Evolutionary conservation across 2,888 invertebrate species (phyloP).

Genomic region (Clivina fossor): DNA sequence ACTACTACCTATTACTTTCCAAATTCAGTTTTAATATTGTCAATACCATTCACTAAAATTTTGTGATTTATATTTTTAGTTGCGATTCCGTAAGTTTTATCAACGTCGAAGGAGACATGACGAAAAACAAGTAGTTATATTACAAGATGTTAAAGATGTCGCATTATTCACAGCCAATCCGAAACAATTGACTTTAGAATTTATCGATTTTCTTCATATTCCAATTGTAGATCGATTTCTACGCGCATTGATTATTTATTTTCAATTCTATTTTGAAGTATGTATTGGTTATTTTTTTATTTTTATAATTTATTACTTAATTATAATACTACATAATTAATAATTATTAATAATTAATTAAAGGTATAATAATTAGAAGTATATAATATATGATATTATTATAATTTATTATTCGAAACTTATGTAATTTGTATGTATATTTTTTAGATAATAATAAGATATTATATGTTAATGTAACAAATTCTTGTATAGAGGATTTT

Average conservation of each 20-base stretch:
- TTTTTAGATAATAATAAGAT: too few relatives aligned
- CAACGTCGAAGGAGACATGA: constrained; percentile 58
- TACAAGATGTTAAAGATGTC: constrained; percentile 64
- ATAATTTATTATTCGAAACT: too few relatives aligned
- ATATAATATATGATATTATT: too few relatives aligned
- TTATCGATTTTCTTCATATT: constrained; percentile 62
- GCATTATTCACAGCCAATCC: constrained; percentile 60
- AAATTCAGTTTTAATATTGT: too few relatives aligned
- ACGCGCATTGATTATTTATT: constrained; percentile 63
- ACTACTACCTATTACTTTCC: too few relatives aligned
- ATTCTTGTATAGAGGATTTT: too few relatives aligned
- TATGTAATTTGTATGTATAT: too few relatives aligned
- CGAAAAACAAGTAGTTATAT: constrained; percentile 60
- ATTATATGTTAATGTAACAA: too few relatives aligned
- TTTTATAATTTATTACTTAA: constrained; percentile 3
- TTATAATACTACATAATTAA: background rate
- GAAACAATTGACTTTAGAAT: constrained; percentile 58
- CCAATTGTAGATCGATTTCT: constrained; percentile 64
- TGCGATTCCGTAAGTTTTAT: constrained; percentile 60
- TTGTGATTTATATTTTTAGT: constrained; percentile 54
- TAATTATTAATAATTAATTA: too few relatives aligned
- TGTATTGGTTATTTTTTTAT: too few relatives aligned
- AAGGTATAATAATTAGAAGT: too few relatives aligned
- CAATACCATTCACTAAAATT: too few relatives aligned
- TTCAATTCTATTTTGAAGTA: constrained; percentile 65